Conservation (phyloP, 2,797 vertebrate genomes). For the Podargus strigoides region DNA sequence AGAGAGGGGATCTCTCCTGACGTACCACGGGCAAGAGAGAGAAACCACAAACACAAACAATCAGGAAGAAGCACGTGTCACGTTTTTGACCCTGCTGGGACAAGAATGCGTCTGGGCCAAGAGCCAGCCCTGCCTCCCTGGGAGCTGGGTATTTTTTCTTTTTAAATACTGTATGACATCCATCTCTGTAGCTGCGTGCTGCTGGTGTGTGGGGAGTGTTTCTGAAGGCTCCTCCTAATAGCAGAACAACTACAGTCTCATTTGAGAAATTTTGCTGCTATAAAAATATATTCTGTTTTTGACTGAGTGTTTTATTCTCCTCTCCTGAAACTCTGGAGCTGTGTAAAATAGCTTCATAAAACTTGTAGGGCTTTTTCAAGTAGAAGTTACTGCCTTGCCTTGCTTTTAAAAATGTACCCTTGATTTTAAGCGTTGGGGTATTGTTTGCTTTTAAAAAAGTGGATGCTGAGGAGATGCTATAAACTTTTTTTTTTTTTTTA, state of each 20-base stretch:
- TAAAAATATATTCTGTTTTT: constrained; percentile 6
- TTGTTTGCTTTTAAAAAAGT: constrained; percentile 1
- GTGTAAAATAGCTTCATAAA: constrained; percentile 2
- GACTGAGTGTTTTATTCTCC: not conserved
- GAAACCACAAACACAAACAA: not conserved
- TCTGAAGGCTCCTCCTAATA: constrained; percentile 7
- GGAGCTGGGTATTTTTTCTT: not conserved
- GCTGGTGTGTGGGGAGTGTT: not conserved
- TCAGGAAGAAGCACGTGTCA: constrained; percentile 26
- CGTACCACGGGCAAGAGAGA: not conserved
- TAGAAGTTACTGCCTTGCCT: not conserved
- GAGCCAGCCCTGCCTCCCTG: constrained; percentile 1
- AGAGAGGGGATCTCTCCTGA: not conserved
- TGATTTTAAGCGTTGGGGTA: not conserved
- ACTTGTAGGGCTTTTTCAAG: constrained; percentile 13
- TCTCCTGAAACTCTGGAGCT: not conserved
- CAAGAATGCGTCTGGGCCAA: not conserved
- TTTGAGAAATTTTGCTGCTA: not conserved
- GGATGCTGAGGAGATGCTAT: not conserved
- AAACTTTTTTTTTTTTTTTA: not conserved
- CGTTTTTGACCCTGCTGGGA: not conserved
- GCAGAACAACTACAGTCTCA: constrained; percentile 26
- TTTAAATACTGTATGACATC: not conserved
- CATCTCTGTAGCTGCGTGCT: not conserved
- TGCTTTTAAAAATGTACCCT: constrained; percentile 1